These are phyloP conservation scores for Procavia capensis DNA, from an alignment of 2,113 vertebrate genomes.

Conservation along the genomic window DNA sequence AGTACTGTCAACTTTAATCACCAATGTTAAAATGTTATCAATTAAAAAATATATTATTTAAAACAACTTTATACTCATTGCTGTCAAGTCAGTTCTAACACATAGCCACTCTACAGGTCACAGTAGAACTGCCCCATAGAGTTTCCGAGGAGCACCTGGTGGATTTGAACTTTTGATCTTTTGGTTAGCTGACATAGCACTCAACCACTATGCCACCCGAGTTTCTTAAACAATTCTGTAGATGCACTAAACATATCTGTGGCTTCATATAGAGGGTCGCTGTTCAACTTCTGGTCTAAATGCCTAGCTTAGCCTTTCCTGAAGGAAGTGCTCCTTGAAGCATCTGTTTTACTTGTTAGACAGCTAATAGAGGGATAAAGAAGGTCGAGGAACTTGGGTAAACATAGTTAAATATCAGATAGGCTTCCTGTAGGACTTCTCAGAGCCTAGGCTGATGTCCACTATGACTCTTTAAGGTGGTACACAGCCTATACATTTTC, in stretches of 20 bases:
- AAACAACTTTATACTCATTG: too few species aligned
- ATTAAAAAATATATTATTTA: not conserved
- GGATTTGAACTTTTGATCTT: too few species aligned
- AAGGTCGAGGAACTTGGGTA: not conserved
- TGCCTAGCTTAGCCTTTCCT: not conserved
- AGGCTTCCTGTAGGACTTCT: not conserved
- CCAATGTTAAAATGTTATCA: not conserved
- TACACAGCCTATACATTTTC: not conserved
- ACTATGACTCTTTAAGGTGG: rapidly evolving
- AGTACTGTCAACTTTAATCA: not conserved
- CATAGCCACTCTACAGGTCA: too few species aligned
- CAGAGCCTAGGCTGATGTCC: not conserved
- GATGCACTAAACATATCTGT: not conserved
- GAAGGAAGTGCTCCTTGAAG: not conserved
- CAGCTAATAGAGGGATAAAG: rapidly evolving
- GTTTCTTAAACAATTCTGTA: too few species aligned
- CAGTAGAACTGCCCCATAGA: too few species aligned
- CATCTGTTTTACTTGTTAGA: not conserved
- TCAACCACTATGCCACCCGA: too few species aligned
- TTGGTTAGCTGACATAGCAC: too few species aligned
- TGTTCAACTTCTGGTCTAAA: not conserved
- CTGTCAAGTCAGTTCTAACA: too few species aligned
- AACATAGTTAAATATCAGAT: not conserved
- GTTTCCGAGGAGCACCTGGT: too few species aligned
- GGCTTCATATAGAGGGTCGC: not conserved